These are phyloP conservation scores for Galerucella calmariensis DNA, from an alignment of 2,888 invertebrate species.

Conservation along the genomic window DNA sequence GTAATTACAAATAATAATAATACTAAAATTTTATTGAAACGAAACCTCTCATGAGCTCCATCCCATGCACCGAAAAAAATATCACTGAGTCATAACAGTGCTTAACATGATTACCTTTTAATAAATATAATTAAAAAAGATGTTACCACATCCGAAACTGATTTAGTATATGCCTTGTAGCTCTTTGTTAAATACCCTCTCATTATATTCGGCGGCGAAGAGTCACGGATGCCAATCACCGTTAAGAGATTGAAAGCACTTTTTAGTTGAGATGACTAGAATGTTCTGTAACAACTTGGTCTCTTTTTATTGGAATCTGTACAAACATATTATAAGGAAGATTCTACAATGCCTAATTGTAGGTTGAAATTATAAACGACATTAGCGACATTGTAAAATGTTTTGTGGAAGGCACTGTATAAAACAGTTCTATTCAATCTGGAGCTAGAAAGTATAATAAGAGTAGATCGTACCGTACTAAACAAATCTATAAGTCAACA, in stretches of 20 bases:
- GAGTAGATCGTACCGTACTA: no score
- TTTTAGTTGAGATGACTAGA: constrained; percentile 3
- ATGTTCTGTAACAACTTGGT: neutral
- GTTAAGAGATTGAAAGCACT: constrained; percentile 2
- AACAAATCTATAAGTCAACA: no score
- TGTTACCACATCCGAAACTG: constrained; percentile 37
- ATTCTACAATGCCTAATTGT: neutral
- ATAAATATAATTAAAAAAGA: constrained; percentile 44
- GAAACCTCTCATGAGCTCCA: constrained; percentile 5
- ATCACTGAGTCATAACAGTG: constrained; percentile 45
- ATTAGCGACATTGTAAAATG: neutral
- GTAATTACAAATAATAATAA: constrained; percentile 15
- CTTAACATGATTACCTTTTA: constrained; percentile 44
- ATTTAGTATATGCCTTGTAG: constrained; percentile 20
- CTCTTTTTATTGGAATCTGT: neutral
- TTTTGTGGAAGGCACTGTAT: no score
- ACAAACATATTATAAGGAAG: constrained; percentile 2
- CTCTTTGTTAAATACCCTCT: constrained; percentile 35
- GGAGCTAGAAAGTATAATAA: no score
- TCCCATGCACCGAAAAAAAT: constrained; percentile 27
- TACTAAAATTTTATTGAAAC: constrained; percentile 11
- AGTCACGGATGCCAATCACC: constrained; percentile 33
- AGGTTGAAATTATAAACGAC: neutral
- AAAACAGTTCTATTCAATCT: no score
- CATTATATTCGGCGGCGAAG: constrained; percentile 20